Percentiles rank a stretch among this genome's conserved stretches.
phyloP scores from a whole-genome alignment of 2,797 vertebrate species.

The Paramormyrops hopkinsi region DNA sequence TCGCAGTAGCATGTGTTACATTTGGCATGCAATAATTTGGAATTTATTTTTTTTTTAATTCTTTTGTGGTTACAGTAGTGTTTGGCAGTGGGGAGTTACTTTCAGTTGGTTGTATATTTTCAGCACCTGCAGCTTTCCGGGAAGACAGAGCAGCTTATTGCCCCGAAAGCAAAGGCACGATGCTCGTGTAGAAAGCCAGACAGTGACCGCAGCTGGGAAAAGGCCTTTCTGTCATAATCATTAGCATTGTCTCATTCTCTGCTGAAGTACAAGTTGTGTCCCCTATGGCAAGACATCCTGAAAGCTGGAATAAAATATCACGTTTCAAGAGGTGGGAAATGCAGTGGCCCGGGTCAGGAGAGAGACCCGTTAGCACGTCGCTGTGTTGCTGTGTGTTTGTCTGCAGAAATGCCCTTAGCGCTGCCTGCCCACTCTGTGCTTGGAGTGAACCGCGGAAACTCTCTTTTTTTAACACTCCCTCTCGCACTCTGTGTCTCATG shows the following conservation, averaged over 20 bases:
- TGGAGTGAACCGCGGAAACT: neutral
- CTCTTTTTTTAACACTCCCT: neutral
- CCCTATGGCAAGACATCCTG: neutral
- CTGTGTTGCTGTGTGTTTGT: neutral
- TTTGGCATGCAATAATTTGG: constrained; percentile 58
- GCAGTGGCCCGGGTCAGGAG: neutral
- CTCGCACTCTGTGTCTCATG: constrained; percentile 33
- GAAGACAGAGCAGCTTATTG: constrained; percentile 44
- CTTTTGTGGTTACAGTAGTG: constrained; percentile 65
- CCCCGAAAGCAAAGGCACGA: constrained; percentile 46
- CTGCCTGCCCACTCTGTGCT: neutral
- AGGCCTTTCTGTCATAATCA: neutral
- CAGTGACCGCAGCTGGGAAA: neutral
- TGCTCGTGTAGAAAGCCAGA: constrained; percentile 35
- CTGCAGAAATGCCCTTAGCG: neutral
- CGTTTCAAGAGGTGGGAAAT: neutral
- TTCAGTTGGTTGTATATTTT: constrained; percentile 81
- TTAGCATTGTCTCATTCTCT: neutral
- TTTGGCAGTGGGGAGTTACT: constrained; percentile 83
- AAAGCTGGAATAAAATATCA: neutral
- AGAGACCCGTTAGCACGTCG: neutral
- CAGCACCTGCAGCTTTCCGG: constrained; percentile 71
- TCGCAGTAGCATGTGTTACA: constrained; percentile 39
- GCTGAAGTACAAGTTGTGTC: neutral
- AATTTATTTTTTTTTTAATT: constrained; percentile 42